phyloP scores from a whole-genome alignment of 2,113 vertebrate genomes.

The Tupaia chinensis region DNA sequence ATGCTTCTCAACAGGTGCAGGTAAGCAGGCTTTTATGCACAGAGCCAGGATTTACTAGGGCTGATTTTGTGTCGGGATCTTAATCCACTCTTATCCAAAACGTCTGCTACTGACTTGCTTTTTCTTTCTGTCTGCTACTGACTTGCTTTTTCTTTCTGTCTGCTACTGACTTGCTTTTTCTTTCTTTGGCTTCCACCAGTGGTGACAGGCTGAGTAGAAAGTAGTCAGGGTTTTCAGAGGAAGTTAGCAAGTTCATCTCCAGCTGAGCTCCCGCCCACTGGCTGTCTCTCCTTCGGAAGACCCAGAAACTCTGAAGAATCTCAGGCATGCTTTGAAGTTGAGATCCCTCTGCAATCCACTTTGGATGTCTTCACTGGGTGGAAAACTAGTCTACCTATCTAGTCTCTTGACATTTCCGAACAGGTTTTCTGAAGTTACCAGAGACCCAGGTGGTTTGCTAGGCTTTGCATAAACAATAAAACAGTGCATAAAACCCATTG shows the following conservation, averaged over 20 bases:
- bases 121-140: too few species aligned
- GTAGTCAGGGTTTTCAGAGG: neutral
- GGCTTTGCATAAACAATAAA: conserved; percentile 33
- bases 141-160: too few species aligned
- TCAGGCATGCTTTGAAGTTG: neutral
- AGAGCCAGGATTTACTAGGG: neutral
- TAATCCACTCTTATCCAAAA: neutral
- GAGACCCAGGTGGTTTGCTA: neutral
- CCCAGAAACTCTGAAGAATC: neutral
- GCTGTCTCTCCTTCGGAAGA: neutral
- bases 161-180: neutral
- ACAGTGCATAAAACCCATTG: neutral
- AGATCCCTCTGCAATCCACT: neutral
- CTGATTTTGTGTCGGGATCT: neutral
- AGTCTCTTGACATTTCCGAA: neutral
- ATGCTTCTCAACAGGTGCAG: neutral
- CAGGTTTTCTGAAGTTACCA: conserved; percentile 7
- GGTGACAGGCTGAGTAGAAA: neutral
- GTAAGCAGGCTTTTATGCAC: neutral
- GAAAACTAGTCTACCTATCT: neutral
- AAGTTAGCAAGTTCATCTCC: conserved; percentile 21
- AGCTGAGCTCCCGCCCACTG: neutral
- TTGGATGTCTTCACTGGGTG: neutral
- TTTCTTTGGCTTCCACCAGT: neutral
- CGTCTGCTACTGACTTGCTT: neutral